These are phyloP conservation scores for Geotrypetes seraphini DNA, from an alignment of 2,797 vertebrate species.

Conservation along the genomic window DNA sequence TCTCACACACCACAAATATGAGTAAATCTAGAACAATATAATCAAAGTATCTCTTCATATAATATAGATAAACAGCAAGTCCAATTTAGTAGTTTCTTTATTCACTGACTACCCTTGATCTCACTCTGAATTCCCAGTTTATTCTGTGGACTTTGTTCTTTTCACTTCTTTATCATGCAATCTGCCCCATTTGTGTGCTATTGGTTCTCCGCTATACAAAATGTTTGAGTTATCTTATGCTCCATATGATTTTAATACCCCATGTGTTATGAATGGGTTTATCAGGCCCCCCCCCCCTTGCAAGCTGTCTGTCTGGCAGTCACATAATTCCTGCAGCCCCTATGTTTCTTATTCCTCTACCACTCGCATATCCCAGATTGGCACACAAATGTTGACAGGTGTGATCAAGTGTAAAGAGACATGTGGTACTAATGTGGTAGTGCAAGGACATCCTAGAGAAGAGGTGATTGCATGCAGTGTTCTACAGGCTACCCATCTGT, in stretches of 20 bases:
- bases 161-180: too few species aligned
- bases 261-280: conserved; percentile 12
- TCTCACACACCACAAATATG: too few species aligned
- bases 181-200: too few species aligned
- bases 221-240: not conserved
- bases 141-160: too few species aligned
- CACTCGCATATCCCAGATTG: not conserved
- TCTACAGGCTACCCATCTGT: not conserved
- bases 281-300: conserved; percentile 5
- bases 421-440: conserved; percentile 3
- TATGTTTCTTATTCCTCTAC: conserved; percentile 3
- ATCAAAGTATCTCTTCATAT: too few species aligned
- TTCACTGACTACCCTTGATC: too few species aligned
- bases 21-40: too few species aligned
- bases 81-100: too few species aligned
- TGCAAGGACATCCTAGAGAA: conserved; percentile 9
- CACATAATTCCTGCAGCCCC: not conserved
- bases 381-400: conserved; percentile 5
- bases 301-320: conserved; percentile 4
- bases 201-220: too few species aligned
- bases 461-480: not conserved
- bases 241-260: conserved; percentile 8
- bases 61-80: too few species aligned
- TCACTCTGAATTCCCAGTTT: too few species aligned
- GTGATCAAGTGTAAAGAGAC: not conserved